Evolutionary conservation across 2,113 vertebrate species (phyloP), one percentile per base, ranked within the genome.

Genomic region (Saguinus imperator): DNA sequence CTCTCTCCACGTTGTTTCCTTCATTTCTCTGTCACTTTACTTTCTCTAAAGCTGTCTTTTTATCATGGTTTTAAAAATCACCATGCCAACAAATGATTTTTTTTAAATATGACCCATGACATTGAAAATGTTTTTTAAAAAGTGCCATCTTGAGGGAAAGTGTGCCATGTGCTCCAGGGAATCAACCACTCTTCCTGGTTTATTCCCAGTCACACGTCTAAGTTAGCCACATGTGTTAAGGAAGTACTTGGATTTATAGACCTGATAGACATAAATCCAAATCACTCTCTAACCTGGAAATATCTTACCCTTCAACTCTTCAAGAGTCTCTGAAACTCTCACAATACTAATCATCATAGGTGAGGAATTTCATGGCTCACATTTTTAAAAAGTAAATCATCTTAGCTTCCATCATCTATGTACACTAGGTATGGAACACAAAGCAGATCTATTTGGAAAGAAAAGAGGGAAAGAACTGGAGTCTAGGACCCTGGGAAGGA

Each of bases 51-150:
- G 13, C 48, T 50, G 17, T 80, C 57, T 89, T 77, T 84, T 81
- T 27, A 68, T 91, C 2, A 27, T 4, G 1, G 1, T 66, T 66
- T 37, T 66, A 45, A 96, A 89, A 48, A 48, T 84, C 20, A 40
- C 43, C 64, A 32, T 68, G 23, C 55, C 75, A 92, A 45, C 55
- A 32, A 94, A 82, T 86, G 29, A 29, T 64, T 29, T 29, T 64
- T 52, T 58, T 29, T 61, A 13, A 29, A 64, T 64, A 27, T 64
- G 61, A 68, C 7, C 16, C 66, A 82, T 73, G 82, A 61, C 45
- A 32, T 40, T 35, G 43, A n/a, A 87, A 87, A 32, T 64, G 18
- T 13, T 85, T 86, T 96, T 35, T 92, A 50, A 86, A 94, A 94
- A 94, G 57, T n/a, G 48, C 45, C 72, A 23, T 77, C 45, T 88